A percentile compares a stretch with the other conserved stretches of the same genome.
These are phyloP conservation scores for Chlorodrepanis virens DNA, from an alignment of 2,113 vertebrate species.

Conservation along the genomic window DNA sequence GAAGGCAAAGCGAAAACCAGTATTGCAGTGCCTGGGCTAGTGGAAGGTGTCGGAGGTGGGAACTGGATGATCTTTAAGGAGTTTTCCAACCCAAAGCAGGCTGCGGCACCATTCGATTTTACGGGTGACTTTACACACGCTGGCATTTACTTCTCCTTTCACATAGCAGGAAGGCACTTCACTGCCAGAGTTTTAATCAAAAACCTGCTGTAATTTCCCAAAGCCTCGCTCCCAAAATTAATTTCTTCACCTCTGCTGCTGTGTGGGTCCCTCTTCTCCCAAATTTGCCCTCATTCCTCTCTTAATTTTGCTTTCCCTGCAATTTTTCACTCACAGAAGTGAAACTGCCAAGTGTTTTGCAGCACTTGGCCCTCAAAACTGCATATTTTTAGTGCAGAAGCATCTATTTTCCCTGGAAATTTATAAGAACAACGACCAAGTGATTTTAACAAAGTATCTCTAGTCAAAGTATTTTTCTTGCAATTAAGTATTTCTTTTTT, in stretches of 20 bases:
- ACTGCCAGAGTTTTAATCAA: neutral
- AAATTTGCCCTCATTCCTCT: neutral
- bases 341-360: neutral
- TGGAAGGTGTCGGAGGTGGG: neutral
- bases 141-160: neutral
- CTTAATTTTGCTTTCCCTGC: neutral
- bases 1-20: neutral
- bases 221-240: neutral
- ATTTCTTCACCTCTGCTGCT: neutral
- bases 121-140: neutral
- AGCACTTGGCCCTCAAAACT: neutral
- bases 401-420: neutral
- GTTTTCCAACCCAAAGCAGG: neutral
- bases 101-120: neutral
- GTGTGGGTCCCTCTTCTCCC: neutral
- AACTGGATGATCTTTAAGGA: neutral
- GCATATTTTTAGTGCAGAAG: neutral
- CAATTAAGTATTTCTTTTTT: neutral
- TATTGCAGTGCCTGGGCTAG: neutral
- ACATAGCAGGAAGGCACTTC: fast-evolving
- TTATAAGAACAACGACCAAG: fast-evolving
- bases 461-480: neutral
- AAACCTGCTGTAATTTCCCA: neutral
- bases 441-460: neutral
- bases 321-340: neutral